A percentile compares a stretch with the other conserved stretches of the same genome.
Conservation (phyloP, 1,140 invertebrate genomes). For the Tyrophagus putrescentiae region DNA sequence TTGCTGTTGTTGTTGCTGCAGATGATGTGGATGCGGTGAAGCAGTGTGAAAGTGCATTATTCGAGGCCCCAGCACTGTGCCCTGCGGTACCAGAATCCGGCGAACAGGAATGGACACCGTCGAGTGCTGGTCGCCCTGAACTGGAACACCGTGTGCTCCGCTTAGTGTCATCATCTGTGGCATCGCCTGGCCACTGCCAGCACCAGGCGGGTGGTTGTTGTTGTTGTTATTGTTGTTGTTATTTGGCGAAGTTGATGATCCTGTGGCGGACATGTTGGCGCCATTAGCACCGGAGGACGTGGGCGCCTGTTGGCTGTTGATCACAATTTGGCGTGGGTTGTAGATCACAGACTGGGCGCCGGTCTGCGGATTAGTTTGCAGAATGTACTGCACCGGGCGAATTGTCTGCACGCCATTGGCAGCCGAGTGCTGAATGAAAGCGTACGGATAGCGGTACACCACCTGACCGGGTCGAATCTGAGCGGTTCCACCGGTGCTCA, state of each 20-base stretch:
- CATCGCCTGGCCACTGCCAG: not conserved
- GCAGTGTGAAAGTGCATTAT: not conserved
- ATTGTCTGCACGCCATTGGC: slow-evolving; percentile 8
- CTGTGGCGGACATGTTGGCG: not conserved
- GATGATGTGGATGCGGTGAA: not conserved
- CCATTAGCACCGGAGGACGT: not conserved
- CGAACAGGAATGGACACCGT: slow-evolving; percentile 5
- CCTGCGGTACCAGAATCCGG: slow-evolving; percentile 12
- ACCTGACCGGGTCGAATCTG: slow-evolving; percentile 4
- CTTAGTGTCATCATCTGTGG: not conserved
- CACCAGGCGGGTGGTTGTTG: not conserved
- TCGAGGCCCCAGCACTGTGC: not conserved
- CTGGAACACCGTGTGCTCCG: not conserved
- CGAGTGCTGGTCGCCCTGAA: too few relatives aligned
- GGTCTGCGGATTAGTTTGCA: slow-evolving; percentile 3
- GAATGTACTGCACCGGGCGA: slow-evolving; percentile 10
- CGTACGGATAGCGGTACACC: slow-evolving; percentile 10
- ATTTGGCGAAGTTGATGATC: not conserved
- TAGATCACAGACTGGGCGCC: not conserved
- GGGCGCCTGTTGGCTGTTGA: slow-evolving; percentile 3
- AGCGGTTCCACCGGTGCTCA: too few relatives aligned
- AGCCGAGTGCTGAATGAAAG: not conserved
- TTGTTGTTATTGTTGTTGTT: not conserved
- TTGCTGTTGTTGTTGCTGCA: slow-evolving; percentile 10
- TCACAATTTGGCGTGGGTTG: not conserved